A percentile compares a stretch with the other conserved stretches of the same genome.
Conservation (phyloP, 2,888 invertebrate genomes). For the Leptinotarsa tumamoca region DNA sequence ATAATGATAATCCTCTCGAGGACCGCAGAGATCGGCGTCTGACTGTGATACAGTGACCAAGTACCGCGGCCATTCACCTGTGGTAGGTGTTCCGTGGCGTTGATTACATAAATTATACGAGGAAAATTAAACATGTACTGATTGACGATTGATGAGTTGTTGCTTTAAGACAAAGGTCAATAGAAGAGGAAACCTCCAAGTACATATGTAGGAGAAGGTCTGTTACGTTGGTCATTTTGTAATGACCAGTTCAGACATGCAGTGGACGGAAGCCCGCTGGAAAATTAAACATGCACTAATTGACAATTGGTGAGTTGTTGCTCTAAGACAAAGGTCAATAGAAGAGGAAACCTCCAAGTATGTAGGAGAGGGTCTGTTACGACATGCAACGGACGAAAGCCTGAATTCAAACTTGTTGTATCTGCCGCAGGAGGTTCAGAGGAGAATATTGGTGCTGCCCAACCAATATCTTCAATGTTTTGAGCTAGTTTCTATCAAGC, state of each 20-base stretch:
- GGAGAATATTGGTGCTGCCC: too few relatives aligned
- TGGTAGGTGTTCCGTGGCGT: constrained; percentile 47
- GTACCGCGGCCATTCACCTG: constrained; percentile 56
- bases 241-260: too few relatives aligned
- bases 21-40: constrained; percentile 45
- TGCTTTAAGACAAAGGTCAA: not conserved
- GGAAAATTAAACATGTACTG: not conserved
- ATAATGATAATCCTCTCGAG: constrained; percentile 37
- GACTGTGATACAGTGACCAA: constrained; percentile 56
- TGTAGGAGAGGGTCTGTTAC: not conserved
- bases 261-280: not conserved
- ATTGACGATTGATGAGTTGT: not conserved
- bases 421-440: too few relatives aligned
- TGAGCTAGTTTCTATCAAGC: too few relatives aligned
- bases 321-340: not conserved
- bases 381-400: too few relatives aligned
- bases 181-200: not conserved
- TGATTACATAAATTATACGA: constrained; percentile 36
- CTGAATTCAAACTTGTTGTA: too few relatives aligned
- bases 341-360: not conserved
- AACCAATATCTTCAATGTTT: too few relatives aligned
- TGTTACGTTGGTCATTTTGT: too few relatives aligned
- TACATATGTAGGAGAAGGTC: not conserved
- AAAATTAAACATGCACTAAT: not conserved
- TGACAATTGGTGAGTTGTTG: not conserved